Percentiles rank a stretch among this genome's conserved stretches.
Conservation (phyloP, 2,888 invertebrate species). For the Malachius bipustulatus region DNA sequence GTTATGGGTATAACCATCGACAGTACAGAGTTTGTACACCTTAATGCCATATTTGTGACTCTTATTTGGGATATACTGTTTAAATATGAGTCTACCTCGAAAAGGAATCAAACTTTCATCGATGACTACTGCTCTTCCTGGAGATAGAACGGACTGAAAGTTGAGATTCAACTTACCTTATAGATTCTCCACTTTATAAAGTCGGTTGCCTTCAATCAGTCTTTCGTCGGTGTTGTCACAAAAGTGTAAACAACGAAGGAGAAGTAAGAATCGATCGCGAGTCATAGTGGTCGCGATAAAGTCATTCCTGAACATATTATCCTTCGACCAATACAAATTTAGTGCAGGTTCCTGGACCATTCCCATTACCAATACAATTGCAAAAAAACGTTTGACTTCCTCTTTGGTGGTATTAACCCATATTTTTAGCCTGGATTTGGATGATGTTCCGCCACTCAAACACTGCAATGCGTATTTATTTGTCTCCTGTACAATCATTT, state of each 20-base stretch:
- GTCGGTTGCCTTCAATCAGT: neutral
- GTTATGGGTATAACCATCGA: conserved; percentile 10
- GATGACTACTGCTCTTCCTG: conserved; percentile 10
- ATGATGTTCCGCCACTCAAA: no score
- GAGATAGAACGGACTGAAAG: conserved; percentile 5
- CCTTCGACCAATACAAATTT: neutral
- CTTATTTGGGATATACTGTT: conserved; percentile 10
- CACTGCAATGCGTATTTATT: no score
- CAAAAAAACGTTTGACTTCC: neutral
- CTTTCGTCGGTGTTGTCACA: neutral
- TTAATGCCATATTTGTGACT: conserved; percentile 10
- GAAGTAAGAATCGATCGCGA: neutral
- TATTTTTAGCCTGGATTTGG: neutral
- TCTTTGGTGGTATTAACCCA: neutral
- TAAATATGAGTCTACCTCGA: conserved; percentile 7
- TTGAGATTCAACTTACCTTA: conserved; percentile 2
- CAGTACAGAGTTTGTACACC: conserved; percentile 12
- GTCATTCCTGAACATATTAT: neutral
- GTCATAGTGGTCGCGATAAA: neutral
- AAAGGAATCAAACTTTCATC: conserved; percentile 11
- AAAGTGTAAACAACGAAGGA: neutral
- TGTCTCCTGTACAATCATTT: no score
- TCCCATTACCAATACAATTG: conserved; percentile 2
- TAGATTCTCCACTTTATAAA: neutral
- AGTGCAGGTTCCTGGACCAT: neutral